Base-by-base conservation (phyloP, 2,113 vertebrate species). In the Nyctibius bracteatus region DNA sequence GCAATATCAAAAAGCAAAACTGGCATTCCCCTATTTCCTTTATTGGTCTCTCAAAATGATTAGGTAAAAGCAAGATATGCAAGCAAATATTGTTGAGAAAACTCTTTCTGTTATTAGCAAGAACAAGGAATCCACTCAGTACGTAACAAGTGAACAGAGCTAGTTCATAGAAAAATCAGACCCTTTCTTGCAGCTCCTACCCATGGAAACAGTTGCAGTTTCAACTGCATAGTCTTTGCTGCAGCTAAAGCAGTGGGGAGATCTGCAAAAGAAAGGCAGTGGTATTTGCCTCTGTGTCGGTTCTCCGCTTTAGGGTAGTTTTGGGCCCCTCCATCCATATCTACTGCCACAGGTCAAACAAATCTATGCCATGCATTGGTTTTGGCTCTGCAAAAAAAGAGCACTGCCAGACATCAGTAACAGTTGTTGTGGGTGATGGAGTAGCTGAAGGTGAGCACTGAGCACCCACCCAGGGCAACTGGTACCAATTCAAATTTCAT, bases 271-370 rank as follows among this genome's bases (percentile, higher is more conserved):
- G 12, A 35, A 73, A 41, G 27, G 24, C 23, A 52, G 22, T 20
- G n/a, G 14, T 22, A 37, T 9, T 16, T 54, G 11, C 21, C 57
- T 52, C 27, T 70, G 68, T 1, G 1, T 18, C 0, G 0, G 10
- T 77, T 81, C 21, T 71, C 24, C 1, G 0, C 51, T 81, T 63
- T 27, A 54, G 33, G 22, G 49, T 70, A 30, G 12, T n/a, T 70
- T 65, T 55, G 41, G 68, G 5, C 5, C 4, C 28, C 44, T 75
- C 17, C 22, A 24, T 71, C 66, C 24, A 7, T n/a, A 55, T 54
- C 66, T 23, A 41, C 16, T 30, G 37, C 21, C 30, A 30, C 31
- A 23, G 19, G n/a, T 13, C 6, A 23, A 24, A 55, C 27, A 67
- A 43, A 61, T 33, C 44, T 81, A 4, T 70, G 33, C 9, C 10